Conservation (phyloP, 2,113 vertebrate genomes). For the Anarhynchus alexandrinus region DNA sequence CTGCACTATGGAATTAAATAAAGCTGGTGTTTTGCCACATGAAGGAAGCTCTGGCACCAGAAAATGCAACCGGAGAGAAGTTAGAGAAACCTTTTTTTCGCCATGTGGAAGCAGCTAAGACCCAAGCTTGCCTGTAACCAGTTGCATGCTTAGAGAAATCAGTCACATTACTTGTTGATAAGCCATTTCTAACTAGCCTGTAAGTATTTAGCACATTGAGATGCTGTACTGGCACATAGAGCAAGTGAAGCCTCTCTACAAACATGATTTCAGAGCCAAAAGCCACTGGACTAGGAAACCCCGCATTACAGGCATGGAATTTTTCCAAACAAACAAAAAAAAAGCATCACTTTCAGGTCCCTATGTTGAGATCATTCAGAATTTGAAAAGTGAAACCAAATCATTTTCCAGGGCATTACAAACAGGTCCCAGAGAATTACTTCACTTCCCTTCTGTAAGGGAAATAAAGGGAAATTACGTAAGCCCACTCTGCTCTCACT, state of each 20-base stretch:
- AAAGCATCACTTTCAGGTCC: not conserved
- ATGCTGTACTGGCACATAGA: not conserved
- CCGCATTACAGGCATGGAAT: not conserved
- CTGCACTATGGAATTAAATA: not conserved
- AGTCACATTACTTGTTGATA: not conserved
- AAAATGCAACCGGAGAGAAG: not conserved
- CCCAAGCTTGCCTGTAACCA: not conserved
- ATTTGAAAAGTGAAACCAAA: constrained; percentile 16
- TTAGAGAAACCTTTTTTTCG: not conserved
- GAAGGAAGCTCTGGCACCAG: not conserved
- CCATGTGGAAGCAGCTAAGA: not conserved
- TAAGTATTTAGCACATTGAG: not conserved
- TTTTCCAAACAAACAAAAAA: not conserved
- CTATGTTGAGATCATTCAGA: not conserved
- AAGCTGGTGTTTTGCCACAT: not conserved
- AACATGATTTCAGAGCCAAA: not conserved
- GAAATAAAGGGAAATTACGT: not conserved
- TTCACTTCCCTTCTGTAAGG: not conserved
- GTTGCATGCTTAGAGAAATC: not conserved
- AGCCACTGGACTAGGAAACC: not conserved
- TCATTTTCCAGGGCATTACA: not conserved
- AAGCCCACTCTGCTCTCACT: not conserved
- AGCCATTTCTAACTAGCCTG: not conserved
- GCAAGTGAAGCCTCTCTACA: not conserved
- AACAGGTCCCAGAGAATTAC: not conserved